These are phyloP conservation scores for Paracanthobrama guichenoti DNA, from an alignment of 2,113 vertebrate genomes.

Conservation along the genomic window DNA sequence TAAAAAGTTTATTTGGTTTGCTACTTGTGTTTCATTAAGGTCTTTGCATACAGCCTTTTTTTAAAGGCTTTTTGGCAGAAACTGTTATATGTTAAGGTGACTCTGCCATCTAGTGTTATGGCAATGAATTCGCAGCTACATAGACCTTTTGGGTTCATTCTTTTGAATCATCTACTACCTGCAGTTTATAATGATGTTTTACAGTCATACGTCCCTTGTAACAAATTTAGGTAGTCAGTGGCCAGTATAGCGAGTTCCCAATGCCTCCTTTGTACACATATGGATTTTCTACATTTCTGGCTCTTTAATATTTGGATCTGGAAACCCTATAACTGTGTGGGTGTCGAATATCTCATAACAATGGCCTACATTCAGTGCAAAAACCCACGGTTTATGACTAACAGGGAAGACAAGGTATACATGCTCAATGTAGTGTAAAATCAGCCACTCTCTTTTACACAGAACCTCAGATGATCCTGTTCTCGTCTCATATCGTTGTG, in stretches of 20 bases:
- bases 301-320: not conserved
- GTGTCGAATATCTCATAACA: not conserved
- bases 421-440: not conserved
- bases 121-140: not conserved
- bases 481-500: not conserved
- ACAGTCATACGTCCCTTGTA: not conserved
- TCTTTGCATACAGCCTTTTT: conserved; percentile 14
- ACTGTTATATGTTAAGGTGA: not conserved
- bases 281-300: not conserved
- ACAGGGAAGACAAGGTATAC: conserved; percentile 11
- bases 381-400: conserved; percentile 1
- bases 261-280: not conserved
- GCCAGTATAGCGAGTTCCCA: not conserved
- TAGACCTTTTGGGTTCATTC: not conserved
- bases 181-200: not conserved
- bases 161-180: not conserved
- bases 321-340: conserved; percentile 1
- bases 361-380: not conserved
- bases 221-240: not conserved
- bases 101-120: conserved; percentile 30
- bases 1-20: not conserved
- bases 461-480: conserved; percentile 10
- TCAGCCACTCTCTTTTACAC: not conserved
- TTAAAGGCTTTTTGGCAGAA: not conserved
- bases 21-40: not conserved